Evolutionary conservation across 1,140 invertebrate genomes (phyloP), one percentile per base, ranked within the genome.

Genomic region (Chironomus striatipennis): DNA sequence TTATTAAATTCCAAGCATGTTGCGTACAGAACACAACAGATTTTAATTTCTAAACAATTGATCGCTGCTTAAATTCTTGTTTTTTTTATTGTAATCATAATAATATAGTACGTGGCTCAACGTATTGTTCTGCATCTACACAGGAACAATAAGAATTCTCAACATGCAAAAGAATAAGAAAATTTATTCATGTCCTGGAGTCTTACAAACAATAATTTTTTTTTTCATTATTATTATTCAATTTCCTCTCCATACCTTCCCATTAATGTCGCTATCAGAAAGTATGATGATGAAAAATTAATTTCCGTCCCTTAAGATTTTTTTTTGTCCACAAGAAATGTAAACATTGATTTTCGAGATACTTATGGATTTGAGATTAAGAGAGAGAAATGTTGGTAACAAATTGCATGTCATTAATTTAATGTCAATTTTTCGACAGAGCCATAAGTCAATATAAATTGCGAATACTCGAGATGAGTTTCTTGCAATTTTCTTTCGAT

Each of bases 251-350:
- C 24, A 34, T 34, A 34, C 24, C 24, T 34, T 34, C n/a, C 43
- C 15, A 15, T 57, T 57, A 57, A 57, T 15, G 47, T 57, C 47
- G n/a, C 12, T 5, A 57, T 4, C 47, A 7, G 47, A 57, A 34
- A n/a, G n/a, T n/a, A n/a, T n/a, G n/a, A 57, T 57, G 47, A 57
- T 57, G 47, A 57, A 57, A 57, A 57, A 57, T 57, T 57, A 57
- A 57, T 57, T 57, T 57, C 47, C 47, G 12, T 57, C 47, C 47
- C 47, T 57, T 34, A 34, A 57, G 15, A 57, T 57, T 57, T 57
- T n/a, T 5, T 15, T n/a, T 12, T 57, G 24, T 34, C 24, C 24
- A 34, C 24, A 34, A 34, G 24, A 34, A 34, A 34, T 34, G 47
- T 57, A 57, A 57, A 57, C 47, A 57, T 57, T 57, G 47, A 57